Evolutionary conservation across 2,888 invertebrate genomes (phyloP).

Genomic region (Epistrophe grossulariae): DNA sequence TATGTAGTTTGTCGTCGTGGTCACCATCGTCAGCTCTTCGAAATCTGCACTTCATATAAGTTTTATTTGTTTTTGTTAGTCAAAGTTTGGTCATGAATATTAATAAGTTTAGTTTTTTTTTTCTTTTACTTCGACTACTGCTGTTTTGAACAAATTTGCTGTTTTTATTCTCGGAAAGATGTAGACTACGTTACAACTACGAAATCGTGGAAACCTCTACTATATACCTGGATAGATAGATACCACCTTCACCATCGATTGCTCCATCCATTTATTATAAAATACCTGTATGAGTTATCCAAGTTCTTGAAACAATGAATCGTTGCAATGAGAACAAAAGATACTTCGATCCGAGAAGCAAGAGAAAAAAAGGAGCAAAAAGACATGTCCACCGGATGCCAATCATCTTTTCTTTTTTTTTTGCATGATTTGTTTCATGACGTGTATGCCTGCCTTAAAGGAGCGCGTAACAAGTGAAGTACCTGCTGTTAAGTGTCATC

Average conservation of each 20-base stretch:
- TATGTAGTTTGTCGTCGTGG: conserved; percentile 16
- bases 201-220: conserved; percentile 62
- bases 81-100: conserved; percentile 79
- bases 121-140: neutral
- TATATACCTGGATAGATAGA: neutral
- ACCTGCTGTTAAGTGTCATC: conserved; percentile 75
- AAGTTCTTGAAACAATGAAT: conserved; percentile 70
- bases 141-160: conserved; percentile 59
- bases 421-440: conserved; percentile 25
- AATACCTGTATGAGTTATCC: conserved; percentile 30
- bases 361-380: conserved; percentile 25
- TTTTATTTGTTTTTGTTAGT: conserved; percentile 55
- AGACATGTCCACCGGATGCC: conserved; percentile 74
- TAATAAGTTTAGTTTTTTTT: conserved; percentile 75
- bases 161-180: conserved; percentile 72
- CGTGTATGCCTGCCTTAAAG: conserved; percentile 24
- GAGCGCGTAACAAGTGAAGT: conserved; percentile 68
- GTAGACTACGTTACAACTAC: conserved; percentile 69
- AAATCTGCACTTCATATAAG: conserved; percentile 58
- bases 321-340: conserved; percentile 51
- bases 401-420: conserved; percentile 66
- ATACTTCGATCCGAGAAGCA: conserved; percentile 10
- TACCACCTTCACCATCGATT: conserved; percentile 44
- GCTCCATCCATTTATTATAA: conserved; percentile 20
- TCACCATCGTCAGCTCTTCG: conserved; percentile 39